Percentiles rank a stretch among this genome's conserved stretches.
These are phyloP conservation scores for Muricea muricata DNA, from an alignment of 92 coral and sea anemone species.

Conservation along the genomic window DNA sequence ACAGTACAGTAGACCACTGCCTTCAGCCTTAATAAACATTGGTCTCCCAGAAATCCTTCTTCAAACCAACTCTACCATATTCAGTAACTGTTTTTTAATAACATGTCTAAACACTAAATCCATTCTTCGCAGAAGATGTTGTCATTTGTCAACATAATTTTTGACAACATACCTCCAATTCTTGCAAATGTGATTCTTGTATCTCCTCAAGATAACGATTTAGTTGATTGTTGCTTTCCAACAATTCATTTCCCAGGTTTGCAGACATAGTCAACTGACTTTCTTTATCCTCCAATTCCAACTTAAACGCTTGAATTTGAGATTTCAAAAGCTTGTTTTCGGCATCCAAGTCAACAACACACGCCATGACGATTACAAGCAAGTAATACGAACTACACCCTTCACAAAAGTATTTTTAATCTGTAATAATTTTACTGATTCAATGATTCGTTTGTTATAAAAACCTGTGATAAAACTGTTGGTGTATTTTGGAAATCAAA, in stretches of 20 bases:
- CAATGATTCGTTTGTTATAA: too few species aligned
- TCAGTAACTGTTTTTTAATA: too few species aligned
- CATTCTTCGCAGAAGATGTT: too few species aligned
- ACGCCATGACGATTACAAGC: slow-evolving; percentile 11
- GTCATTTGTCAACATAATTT: too few species aligned
- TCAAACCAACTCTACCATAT: too few species aligned
- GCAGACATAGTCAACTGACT: slow-evolving; percentile 68
- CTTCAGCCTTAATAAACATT: too few species aligned
- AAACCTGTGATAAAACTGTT: too few species aligned
- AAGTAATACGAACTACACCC: background rate
- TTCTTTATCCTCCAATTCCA: slow-evolving; percentile 62
- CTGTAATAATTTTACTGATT: too few species aligned
- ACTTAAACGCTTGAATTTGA: slow-evolving; percentile 54
- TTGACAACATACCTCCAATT: slow-evolving; percentile 84
- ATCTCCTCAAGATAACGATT: slow-evolving; percentile 79
- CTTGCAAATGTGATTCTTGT: slow-evolving; percentile 40
- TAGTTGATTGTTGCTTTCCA: slow-evolving; percentile 84
- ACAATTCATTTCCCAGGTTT: slow-evolving; percentile 80
- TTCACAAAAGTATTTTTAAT: slow-evolving; percentile 1
- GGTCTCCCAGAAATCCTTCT: too few species aligned
- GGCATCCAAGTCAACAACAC: slow-evolving; percentile 55
- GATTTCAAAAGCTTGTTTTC: slow-evolving; percentile 65
- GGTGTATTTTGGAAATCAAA: too few species aligned
- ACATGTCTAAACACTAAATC: too few species aligned
- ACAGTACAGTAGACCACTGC: too few species aligned